Base-by-base conservation (phyloP, 2,888 invertebrate genomes). In the Coelinius sp. region DNA sequence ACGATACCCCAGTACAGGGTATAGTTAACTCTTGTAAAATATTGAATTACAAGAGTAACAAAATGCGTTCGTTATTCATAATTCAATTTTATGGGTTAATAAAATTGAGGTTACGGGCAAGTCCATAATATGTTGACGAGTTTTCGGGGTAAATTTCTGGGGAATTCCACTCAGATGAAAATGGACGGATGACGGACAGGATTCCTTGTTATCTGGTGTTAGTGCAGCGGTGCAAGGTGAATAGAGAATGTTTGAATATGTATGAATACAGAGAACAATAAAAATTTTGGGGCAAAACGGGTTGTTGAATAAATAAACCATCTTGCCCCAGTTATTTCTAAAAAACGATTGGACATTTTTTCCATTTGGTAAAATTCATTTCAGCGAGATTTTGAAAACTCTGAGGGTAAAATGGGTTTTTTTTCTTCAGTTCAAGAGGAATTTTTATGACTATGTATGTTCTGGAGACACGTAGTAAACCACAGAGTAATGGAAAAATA, bases 101-200 rank as follows among this genome's bases (percentile, higher is more conserved):
- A 41, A 41, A 41, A 41, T 1, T 41, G 41, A 1, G n/a, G 6
- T n/a, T n/a, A 5, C 12, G 38, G 10, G 2, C 2, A 38, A 10
- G 7, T n/a, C n/a, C n/a, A 35, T 35, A 35, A 10, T 35, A 35
- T 35, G 10, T 2, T 8, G 8, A 10, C 35, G 35, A 6, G 27
- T 27, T 27, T 27, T 27, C 27, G 35, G 56, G 27, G 56, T 27
- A 14, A 25, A 56, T 65, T 70, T 27, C 66, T 35, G 31, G 38
- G 53, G 25, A 27, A 66, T 56, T 59, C 66, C 73, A 66, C 73
- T 75, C 68, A 71, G 67, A 71, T 53, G 66, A 71, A 53, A 53
- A 71, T 62, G 69, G 73, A 73, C 68, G 71, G 62, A 70, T 75
- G 73, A 74, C 70, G 68, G 68, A 77, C 73, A 65, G 35, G 7